These are phyloP conservation scores for Hydrozoanthus tunicans DNA, from an alignment of 64 coral and sea anemone genomes.

Conservation along the genomic window DNA sequence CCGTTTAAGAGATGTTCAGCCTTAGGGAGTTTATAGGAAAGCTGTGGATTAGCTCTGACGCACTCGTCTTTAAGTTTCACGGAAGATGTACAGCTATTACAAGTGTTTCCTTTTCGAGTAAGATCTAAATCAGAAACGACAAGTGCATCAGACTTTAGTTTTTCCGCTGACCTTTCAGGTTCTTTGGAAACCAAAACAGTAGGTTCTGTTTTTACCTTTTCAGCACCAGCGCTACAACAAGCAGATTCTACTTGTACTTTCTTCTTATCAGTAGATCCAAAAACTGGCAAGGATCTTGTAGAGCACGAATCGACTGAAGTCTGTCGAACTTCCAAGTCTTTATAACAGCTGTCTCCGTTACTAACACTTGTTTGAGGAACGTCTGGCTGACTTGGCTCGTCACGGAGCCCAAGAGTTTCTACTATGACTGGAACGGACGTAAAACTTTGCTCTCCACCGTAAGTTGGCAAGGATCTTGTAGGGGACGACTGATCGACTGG, in stretches of 20 bases:
- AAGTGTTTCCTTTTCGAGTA: background rate
- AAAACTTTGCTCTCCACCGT: too few relatives aligned
- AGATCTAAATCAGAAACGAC: background rate
- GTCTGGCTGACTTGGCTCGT: background rate
- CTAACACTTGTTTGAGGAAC: background rate
- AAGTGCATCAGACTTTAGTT: background rate
- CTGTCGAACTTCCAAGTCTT: background rate
- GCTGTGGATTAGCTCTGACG: background rate
- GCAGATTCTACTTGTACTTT: background rate
- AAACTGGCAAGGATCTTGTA: background rate
- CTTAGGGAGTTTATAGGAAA: background rate
- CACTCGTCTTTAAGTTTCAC: background rate
- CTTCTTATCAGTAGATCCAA: background rate
- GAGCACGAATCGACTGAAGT: background rate
- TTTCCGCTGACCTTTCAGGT: background rate
- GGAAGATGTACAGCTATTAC: background rate
- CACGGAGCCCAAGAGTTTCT: background rate
- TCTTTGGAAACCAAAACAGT: background rate
- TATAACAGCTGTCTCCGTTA: background rate
- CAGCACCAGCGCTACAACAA: background rate
- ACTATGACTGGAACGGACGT: too few relatives aligned
- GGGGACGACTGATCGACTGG: background rate
- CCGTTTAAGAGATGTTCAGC: background rate
- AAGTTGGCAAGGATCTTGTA: background rate
- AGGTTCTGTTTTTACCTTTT: background rate